Conservation (phyloP, 37 sponge, comb jelly and placozoan species). For the Beroe ovata region DNA sequence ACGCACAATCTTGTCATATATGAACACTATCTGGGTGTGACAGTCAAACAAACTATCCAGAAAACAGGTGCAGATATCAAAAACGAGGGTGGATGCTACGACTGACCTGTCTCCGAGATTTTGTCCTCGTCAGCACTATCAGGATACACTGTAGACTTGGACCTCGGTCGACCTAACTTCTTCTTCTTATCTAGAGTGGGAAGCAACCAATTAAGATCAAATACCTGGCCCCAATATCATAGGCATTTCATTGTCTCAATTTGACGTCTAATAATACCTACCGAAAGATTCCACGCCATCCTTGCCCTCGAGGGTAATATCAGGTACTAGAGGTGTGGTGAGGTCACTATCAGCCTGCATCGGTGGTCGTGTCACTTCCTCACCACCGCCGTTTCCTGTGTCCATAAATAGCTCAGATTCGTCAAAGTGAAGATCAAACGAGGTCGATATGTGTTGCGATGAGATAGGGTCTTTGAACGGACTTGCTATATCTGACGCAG, state of each 20-base stretch:
- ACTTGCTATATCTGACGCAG: not conserved
- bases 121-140: constrained; percentile 3
- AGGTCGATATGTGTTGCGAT: constrained; percentile 1
- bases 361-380: constrained; percentile 33
- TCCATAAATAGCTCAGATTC: constrained; percentile 63
- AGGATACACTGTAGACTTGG: constrained; percentile 18
- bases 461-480: constrained; percentile 37
- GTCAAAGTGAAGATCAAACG: constrained; percentile 34
- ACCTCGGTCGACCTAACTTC: constrained; percentile 1
- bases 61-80: too few species aligned
- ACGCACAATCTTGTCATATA: too few species aligned
- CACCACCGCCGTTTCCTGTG: not conserved
- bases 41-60: too few species aligned
- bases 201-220: too few species aligned
- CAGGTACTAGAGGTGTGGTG: constrained; percentile 13
- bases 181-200: not conserved
- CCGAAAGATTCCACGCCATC: too few species aligned
- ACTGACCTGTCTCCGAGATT: not conserved
- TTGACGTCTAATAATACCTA: too few species aligned
- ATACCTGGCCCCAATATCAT: too few species aligned
- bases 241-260: too few species aligned
- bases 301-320: constrained; percentile 35
- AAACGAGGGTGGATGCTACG: too few species aligned
- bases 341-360: constrained; percentile 66
- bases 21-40: too few species aligned